These are phyloP conservation scores for Azorinus chamasolen DNA, from an alignment of 2,888 invertebrate species.

Conservation along the genomic window DNA sequence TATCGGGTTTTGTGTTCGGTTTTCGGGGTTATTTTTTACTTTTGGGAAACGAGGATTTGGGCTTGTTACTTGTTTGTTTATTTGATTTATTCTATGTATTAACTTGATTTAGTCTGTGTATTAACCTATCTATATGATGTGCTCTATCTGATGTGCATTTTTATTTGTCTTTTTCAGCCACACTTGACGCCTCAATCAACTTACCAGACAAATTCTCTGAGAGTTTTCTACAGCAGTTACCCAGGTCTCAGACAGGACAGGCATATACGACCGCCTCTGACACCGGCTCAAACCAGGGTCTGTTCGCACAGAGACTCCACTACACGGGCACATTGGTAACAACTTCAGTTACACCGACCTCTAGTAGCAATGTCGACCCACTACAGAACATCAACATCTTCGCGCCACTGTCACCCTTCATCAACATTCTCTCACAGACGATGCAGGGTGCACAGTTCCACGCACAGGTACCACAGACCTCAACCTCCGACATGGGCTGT, in stretches of 20 bases:
- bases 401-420: constrained; percentile 82
- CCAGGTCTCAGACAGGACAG: constrained; percentile 53
- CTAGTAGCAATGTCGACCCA: constrained; percentile 66
- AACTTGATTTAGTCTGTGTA: too few relatives aligned
- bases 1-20: too few relatives aligned
- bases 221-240: constrained; percentile 54
- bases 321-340: constrained; percentile 92
- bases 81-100: too few relatives aligned
- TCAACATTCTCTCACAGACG: constrained; percentile 81
- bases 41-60: too few relatives aligned
- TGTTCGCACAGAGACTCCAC: constrained; percentile 84
- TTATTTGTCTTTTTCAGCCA: constrained; percentile 77
- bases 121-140: too few relatives aligned
- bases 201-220: constrained; percentile 79
- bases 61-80: too few relatives aligned
- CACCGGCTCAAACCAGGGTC: constrained; percentile 37
- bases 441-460: constrained; percentile 72
- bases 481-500: background rate
- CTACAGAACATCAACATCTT: constrained; percentile 74
- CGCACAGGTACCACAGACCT: constrained; percentile 64
- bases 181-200: constrained; percentile 83
- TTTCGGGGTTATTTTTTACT: too few relatives aligned
- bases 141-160: background rate
- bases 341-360: constrained; percentile 87
- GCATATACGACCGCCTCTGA: constrained; percentile 24